Evolutionary conservation across 2,113 vertebrate genomes (phyloP).

Genomic region (Oncorhynchus tshawytscha): DNA sequence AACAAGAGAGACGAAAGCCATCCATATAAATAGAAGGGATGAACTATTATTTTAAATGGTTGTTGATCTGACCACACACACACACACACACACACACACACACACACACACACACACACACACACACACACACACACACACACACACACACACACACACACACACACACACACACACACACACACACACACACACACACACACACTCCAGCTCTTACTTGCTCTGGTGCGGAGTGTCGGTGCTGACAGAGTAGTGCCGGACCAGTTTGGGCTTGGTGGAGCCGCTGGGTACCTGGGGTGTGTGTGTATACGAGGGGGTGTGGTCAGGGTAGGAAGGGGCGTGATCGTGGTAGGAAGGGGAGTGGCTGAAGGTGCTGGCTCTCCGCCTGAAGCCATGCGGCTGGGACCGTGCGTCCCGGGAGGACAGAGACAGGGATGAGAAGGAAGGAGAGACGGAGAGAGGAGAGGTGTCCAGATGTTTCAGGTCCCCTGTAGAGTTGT

Average conservation of each 20-base stretch:
- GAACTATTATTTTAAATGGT: no score
- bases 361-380: conserved; percentile 89
- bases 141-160: neutral
- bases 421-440: conserved; percentile 15
- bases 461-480: conserved; percentile 61
- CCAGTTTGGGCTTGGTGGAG: conserved; percentile 85
- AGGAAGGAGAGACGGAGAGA: conserved; percentile 29
- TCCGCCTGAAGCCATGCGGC: conserved; percentile 72
- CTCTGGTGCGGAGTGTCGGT: conserved; percentile 88
- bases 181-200: neutral
- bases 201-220: conserved; percentile 75
- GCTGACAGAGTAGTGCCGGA: conserved; percentile 97
- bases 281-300: conserved; percentile 63
- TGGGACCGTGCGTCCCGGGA: conserved; percentile 65
- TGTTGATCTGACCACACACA: neutral
- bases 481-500: conserved; percentile 82
- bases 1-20: neutral
- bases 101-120: neutral
- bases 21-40: neutral
- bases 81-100: neutral
- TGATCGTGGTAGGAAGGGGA: conserved; percentile 67
- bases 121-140: neutral
- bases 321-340: conserved; percentile 67
- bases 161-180: neutral
- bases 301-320: conserved; percentile 53